These are phyloP conservation scores for Ephydatia muelleri DNA, from an alignment of 37 sponge, comb jelly and placozoan genomes.

Conservation along the genomic window DNA sequence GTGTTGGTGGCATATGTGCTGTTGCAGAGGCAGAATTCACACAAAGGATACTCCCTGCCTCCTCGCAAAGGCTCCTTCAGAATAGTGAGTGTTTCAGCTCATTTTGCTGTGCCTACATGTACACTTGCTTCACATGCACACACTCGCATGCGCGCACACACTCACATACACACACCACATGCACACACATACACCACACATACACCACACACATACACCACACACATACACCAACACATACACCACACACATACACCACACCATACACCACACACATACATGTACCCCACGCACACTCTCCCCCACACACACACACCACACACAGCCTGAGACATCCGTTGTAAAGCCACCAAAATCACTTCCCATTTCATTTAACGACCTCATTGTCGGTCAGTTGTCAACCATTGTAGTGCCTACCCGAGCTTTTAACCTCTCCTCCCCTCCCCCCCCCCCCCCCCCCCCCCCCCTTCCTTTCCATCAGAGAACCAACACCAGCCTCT, in stretches of 20 bases:
- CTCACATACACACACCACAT: too few species aligned
- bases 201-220: conserved; percentile 65
- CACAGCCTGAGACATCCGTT: background rate
- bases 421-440: too few species aligned
- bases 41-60: background rate
- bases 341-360: background rate
- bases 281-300: background rate
- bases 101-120: background rate
- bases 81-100: background rate
- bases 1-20: background rate
- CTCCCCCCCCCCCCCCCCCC: too few species aligned
- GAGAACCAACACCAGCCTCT: conserved; percentile 44
- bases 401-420: background rate
- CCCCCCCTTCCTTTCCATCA: too few species aligned
- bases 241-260: conserved; percentile 53
- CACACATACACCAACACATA: conserved; percentile 31
- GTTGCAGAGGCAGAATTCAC: background rate
- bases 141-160: background rate
- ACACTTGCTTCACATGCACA: background rate
- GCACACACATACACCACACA: conserved; percentile 49
- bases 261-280: too few species aligned
- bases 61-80: background rate
- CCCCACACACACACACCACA: background rate
- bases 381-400: background rate
- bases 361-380: background rate